Percentiles rank a stretch among this genome's conserved stretches.
Conservation (phyloP, 2,888 invertebrate species). For the Heteromurus nitidus region DNA sequence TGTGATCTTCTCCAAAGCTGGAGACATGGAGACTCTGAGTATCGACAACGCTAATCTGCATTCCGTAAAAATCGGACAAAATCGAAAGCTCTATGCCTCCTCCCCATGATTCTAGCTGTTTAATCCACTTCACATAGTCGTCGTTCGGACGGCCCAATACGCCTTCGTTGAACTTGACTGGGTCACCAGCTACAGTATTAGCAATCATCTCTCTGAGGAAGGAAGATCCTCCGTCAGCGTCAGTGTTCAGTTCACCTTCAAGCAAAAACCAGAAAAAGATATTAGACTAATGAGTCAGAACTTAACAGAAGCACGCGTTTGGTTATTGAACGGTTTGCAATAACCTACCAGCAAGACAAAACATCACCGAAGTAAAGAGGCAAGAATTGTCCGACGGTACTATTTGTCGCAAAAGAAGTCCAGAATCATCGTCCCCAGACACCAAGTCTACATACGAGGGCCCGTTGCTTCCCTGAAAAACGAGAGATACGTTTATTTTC, state of each 20-base stretch:
- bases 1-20: constrained; percentile 93
- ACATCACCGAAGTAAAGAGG: constrained; percentile 91
- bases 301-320: background rate
- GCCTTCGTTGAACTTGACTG: constrained; percentile 87
- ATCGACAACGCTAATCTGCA: constrained; percentile 96
- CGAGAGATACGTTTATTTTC: background rate
- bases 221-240: constrained; percentile 25
- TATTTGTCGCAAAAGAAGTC: constrained; percentile 90
- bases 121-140: constrained; percentile 92
- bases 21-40: constrained; percentile 92
- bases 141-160: constrained; percentile 88
- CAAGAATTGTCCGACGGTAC: constrained; percentile 98
- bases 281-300: background rate
- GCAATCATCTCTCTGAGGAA: constrained; percentile 91
- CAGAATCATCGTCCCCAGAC: constrained; percentile 75
- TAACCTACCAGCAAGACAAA: constrained; percentile 77
- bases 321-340: background rate
- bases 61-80: constrained; percentile 87
- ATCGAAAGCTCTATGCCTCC: constrained; percentile 96
- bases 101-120: constrained; percentile 88
- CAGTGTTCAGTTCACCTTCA: constrained; percentile 24
- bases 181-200: constrained; percentile 85
- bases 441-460: constrained; percentile 26
- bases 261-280: background rate
- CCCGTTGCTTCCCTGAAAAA: background rate